Evolutionary conservation across 2,113 vertebrate genomes (phyloP).

Genomic region (Coturnix japonica): DNA sequence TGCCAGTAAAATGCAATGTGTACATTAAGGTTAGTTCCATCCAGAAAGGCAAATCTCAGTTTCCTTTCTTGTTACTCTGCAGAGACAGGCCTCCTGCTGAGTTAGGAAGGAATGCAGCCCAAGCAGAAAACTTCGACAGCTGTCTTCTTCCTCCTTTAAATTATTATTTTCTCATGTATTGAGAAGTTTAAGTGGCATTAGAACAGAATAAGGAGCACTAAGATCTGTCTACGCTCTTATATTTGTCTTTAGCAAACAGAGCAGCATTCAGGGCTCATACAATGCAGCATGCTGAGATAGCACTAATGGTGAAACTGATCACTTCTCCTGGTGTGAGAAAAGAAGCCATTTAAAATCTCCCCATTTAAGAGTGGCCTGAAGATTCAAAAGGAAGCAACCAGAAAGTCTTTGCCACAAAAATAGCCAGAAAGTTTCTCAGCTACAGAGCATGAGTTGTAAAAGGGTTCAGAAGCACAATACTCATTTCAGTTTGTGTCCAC

Average conservation of each 20-base stretch:
- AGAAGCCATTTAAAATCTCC: not conserved
- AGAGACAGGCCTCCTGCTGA: not conserved
- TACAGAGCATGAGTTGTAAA: not conserved
- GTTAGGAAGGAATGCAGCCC: not conserved
- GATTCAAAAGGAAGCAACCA: not conserved
- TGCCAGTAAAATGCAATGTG: not conserved
- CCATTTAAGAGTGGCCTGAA: not conserved
- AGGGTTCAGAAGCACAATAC: not conserved
- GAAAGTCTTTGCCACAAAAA: not conserved
- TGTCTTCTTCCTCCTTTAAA: not conserved
- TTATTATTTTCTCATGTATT: not conserved
- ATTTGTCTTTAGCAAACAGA: constrained; percentile 41
- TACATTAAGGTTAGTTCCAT: not conserved
- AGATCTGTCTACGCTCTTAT: not conserved
- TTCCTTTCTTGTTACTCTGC: not conserved
- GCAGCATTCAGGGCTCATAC: not conserved
- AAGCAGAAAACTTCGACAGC: not conserved
- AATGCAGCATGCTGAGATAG: not conserved
- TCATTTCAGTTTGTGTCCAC: not conserved
- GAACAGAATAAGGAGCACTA: not conserved
- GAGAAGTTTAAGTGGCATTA: not conserved
- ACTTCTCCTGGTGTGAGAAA: not conserved
- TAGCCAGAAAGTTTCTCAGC: not conserved
- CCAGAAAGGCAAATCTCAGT: not conserved
- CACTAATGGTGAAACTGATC: not conserved